Base-by-base conservation (phyloP, 1,140 invertebrate species). In the Meteorus sp. region DNA sequence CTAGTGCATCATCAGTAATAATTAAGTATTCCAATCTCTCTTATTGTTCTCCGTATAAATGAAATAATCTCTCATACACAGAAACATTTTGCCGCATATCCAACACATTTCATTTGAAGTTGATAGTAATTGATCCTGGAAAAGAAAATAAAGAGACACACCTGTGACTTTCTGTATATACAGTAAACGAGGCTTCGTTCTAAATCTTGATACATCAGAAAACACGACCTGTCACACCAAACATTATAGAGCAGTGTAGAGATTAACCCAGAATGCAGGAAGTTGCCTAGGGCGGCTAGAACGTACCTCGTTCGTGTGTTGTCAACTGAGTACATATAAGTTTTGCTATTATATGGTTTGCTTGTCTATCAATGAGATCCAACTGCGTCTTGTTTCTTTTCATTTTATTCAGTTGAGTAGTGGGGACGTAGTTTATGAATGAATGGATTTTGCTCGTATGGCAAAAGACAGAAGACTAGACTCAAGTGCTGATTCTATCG, bases 231-330 rank as follows among this genome's bases (percentile, higher is more conserved):
- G 54, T 48, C 43, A 44, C 20, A 13, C 11, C 19, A 8, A 2
- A n/a, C n/a, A n/a, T n/a, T 51, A 11, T 39, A 27, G 35, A 22
- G n/a, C n/a, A n/a, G n/a, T n/a, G n/a, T 56, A 23, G 59, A 60
- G 48, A 62, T 59, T 69, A 72, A 74, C 65, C 71, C 65, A 69
- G 69, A 75, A 73, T 73, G 66, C 66, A 61, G 41, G 5, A 67
- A 66, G 68, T 71, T 60, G 68, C 69, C 65, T 61, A 57, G 64
- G 70, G 71, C 67, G 7, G 20, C 45, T 27, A 27, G 22, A 17
- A 23, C 15, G 25, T 41, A 33, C 29, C 39, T 23, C 20, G 23
- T 47, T 39, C n/a, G n/a, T 43, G 20, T 57, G 61, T 66, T 59
- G 15, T 44, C 19, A 11, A 47, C 27, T 8, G n/a, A 20, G 11